These are phyloP conservation scores for Orthonevra nobilis DNA, from an alignment of 2,888 invertebrate genomes.

Conservation along the genomic window DNA sequence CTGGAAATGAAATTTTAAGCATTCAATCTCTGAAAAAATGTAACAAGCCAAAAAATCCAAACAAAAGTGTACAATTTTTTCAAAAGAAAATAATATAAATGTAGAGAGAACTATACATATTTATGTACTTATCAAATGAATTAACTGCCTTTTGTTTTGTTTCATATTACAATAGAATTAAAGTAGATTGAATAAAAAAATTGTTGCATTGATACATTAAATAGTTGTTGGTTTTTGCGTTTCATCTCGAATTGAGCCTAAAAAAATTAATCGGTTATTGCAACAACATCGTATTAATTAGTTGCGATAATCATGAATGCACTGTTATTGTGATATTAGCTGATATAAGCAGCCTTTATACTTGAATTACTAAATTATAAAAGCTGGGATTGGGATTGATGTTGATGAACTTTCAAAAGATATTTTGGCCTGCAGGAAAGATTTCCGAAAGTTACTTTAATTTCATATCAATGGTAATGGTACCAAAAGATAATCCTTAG, in stretches of 20 bases:
- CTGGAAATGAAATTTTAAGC: constrained; percentile 57
- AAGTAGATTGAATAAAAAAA: constrained; percentile 5
- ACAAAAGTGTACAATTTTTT: not conserved
- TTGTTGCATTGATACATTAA: constrained; percentile 2
- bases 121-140: not conserved
- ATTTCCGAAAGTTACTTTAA: no score
- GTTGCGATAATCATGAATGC: no score
- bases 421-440: no score
- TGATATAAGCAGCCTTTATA: no score
- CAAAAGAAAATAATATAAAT: not conserved
- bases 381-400: no score
- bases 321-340: no score
- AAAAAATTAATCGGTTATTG: constrained; percentile 8
- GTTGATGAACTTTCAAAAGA: no score
- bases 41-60: not conserved
- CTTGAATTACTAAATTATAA: no score
- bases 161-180: constrained; percentile 1
- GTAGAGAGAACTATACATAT: not conserved
- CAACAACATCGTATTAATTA: no score
- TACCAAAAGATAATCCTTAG: no score
- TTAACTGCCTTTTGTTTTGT: constrained; percentile 5
- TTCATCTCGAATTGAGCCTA: constrained; percentile 3
- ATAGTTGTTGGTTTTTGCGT: constrained; percentile 1
- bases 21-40: constrained; percentile 47
- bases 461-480: no score